These are phyloP conservation scores for Druceiella hillmani DNA, from an alignment of 2,888 invertebrate species.

Conservation along the genomic window DNA sequence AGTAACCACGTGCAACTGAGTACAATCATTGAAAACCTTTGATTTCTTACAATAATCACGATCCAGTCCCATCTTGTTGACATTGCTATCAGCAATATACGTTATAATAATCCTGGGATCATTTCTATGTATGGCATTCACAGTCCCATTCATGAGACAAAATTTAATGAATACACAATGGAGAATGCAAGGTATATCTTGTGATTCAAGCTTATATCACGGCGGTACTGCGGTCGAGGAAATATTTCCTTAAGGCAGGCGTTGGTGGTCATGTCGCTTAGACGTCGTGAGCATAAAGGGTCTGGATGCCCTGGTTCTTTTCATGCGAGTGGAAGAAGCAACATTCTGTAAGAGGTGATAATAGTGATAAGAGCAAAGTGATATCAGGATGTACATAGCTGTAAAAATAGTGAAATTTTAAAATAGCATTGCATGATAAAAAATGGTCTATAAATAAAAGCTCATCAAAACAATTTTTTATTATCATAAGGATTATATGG, in stretches of 20 bases:
- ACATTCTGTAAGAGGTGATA: too few relatives aligned
- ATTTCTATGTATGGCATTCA: slow-evolving; percentile 42
- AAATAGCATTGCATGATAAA: too few relatives aligned
- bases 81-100: slow-evolving; percentile 44
- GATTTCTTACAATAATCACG: slow-evolving; percentile 47
- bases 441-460: too few relatives aligned
- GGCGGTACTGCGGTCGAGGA: slow-evolving; percentile 31
- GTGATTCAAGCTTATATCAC: slow-evolving; percentile 38
- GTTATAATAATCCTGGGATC: slow-evolving; percentile 45
- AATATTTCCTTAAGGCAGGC: slow-evolving; percentile 43
- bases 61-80: slow-evolving; percentile 43
- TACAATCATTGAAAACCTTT: slow-evolving; percentile 47
- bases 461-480: too few relatives aligned
- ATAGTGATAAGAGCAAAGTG: too few relatives aligned
- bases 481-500: too few relatives aligned
- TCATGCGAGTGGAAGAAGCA: too few relatives aligned
- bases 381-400: too few relatives aligned
- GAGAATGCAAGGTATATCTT: slow-evolving; percentile 45
- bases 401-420: too few relatives aligned
- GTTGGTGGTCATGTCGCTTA: slow-evolving; percentile 35
- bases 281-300: slow-evolving; percentile 44
- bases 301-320: too few relatives aligned
- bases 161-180: slow-evolving; percentile 43
- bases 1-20: slow-evolving; percentile 42
- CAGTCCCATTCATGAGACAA: slow-evolving; percentile 40